These are phyloP conservation scores for Spodoptera picta DNA, from an alignment of 2,888 invertebrate species.

Conservation along the genomic window DNA sequence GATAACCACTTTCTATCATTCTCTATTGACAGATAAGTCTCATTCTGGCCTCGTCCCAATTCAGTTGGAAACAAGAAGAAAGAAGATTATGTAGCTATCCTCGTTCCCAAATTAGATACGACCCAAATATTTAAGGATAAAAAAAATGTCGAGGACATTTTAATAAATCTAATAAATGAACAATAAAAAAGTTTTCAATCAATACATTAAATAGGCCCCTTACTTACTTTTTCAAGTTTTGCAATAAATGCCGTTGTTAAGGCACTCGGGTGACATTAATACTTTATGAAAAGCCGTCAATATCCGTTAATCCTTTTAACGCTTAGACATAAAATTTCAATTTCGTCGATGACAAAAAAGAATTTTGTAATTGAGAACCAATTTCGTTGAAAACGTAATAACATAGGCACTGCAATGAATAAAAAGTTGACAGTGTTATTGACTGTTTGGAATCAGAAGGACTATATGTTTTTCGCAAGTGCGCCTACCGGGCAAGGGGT, in stretches of 20 bases:
- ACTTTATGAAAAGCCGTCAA: constrained; percentile 58
- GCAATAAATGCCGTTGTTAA: constrained; percentile 48
- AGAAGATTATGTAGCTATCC: no score
- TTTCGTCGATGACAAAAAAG: constrained; percentile 50
- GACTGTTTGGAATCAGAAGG: not conserved
- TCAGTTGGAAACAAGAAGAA: no score
- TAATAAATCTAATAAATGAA: constrained; percentile 4
- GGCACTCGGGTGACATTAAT: constrained; percentile 48
- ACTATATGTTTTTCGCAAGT: no score
- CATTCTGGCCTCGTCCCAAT: no score
- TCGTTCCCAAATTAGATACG: no score
- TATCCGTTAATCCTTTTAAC: constrained; percentile 60
- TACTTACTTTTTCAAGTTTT: constrained; percentile 36
- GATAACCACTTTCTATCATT: no score
- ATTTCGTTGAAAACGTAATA: constrained; percentile 23
- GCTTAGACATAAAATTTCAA: constrained; percentile 62
- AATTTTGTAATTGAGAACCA: constrained; percentile 36
- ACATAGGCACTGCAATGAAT: constrained; percentile 19
- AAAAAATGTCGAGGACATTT: not conserved
- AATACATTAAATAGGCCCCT: constrained; percentile 19
- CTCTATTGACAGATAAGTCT: no score
- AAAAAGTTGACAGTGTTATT: constrained; percentile 9
- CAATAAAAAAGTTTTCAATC: constrained; percentile 24
- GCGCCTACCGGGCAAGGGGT: no score
- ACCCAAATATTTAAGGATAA: not conserved